Evolutionary conservation across 2,113 vertebrate species (phyloP).

Genomic region (Xyrauchen texanus): DNA sequence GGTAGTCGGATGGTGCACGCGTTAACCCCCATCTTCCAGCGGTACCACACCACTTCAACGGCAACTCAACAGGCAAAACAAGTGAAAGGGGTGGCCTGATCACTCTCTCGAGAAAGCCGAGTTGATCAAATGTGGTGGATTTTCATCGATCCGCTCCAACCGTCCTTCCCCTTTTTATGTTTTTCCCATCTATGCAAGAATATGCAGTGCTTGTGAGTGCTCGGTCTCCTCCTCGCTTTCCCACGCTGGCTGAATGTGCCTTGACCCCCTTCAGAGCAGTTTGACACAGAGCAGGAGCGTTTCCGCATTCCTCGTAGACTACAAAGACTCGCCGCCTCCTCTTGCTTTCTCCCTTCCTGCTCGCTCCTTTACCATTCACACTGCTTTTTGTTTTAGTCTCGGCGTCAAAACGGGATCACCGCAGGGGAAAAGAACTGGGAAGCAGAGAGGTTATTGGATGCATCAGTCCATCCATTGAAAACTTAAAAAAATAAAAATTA

Average conservation of each 20-base stretch:
- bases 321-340: constrained; percentile 95
- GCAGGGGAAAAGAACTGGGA: constrained; percentile 56
- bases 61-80: constrained; percentile 46
- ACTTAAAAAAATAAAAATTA: no score
- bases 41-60: constrained; percentile 42
- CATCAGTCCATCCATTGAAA: constrained; percentile 47
- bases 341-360: constrained; percentile 78
- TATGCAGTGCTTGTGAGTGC: constrained; percentile 71
- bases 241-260: constrained; percentile 98
- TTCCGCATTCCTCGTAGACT: constrained; percentile 98
- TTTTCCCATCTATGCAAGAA: constrained; percentile 51
- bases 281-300: constrained; percentile 97
- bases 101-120: constrained; percentile 58
- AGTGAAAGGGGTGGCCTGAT: constrained; percentile 48
- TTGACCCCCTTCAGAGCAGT: constrained; percentile 98
- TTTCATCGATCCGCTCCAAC: constrained; percentile 37
- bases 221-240: constrained; percentile 82
- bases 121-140: constrained; percentile 57
- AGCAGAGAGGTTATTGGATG: constrained; percentile 59
- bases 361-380: constrained; percentile 78
- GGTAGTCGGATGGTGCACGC: constrained; percentile 80
- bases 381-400: constrained; percentile 81
- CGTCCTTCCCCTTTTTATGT: constrained; percentile 15
- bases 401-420: constrained; percentile 76
- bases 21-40: constrained; percentile 75